Evolutionary conservation across 2,797 vertebrate species (phyloP).

Genomic region (Enteromius thamalakanensis): DNA sequence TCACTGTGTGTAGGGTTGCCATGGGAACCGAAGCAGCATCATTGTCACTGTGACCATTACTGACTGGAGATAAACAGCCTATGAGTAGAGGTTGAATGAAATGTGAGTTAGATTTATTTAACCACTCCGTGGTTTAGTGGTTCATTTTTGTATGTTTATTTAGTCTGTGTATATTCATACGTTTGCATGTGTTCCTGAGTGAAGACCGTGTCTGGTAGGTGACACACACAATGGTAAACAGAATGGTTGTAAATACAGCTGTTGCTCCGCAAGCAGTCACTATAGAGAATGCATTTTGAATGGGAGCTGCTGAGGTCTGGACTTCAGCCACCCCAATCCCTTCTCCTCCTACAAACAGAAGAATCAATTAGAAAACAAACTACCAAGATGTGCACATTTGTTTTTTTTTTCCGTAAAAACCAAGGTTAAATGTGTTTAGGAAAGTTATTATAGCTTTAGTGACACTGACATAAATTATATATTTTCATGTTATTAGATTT

Average conservation of each 20-base stretch:
- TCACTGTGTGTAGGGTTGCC: constrained; percentile 48
- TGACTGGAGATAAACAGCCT: constrained; percentile 54
- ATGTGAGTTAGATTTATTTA: background rate
- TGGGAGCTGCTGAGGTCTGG: constrained; percentile 34
- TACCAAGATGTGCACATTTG: background rate
- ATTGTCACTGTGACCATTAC: constrained; percentile 25
- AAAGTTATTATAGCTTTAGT: too few relatives aligned
- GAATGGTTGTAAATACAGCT: constrained; percentile 45
- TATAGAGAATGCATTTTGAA: constrained; percentile 24
- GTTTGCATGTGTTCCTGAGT: constrained; percentile 45
- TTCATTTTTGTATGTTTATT: background rate
- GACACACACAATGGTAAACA: constrained; percentile 51
- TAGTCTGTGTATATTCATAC: constrained; percentile 3
- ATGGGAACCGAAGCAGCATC: constrained; percentile 40
- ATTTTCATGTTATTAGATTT: too few relatives aligned
- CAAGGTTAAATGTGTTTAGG: too few relatives aligned
- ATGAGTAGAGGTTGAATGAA: background rate
- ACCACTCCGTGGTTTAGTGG: background rate
- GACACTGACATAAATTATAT: too few relatives aligned
- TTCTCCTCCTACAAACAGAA: constrained; percentile 51
- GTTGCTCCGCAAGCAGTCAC: constrained; percentile 49
- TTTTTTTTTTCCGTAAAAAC: too few relatives aligned
- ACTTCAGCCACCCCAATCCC: constrained; percentile 19
- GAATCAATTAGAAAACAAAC: constrained; percentile 14
- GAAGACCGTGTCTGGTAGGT: constrained; percentile 50